Percentiles rank a stretch among this genome's conserved stretches.
Evolutionary conservation across 1,140 invertebrate species (phyloP).

Genomic region (Arctopsyche grandis): DNA sequence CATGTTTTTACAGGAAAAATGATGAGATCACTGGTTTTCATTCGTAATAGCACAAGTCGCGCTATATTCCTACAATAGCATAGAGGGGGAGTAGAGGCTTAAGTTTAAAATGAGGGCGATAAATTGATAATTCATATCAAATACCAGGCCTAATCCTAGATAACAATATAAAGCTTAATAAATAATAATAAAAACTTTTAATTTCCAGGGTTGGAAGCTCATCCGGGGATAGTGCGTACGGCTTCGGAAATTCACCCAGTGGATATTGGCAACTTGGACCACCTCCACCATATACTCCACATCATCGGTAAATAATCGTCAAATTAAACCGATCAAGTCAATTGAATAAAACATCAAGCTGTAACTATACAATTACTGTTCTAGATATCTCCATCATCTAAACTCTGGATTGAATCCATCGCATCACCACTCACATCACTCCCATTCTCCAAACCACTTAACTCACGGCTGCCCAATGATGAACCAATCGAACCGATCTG

Average conservation of each 20-base stretch:
- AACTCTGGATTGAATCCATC: slow-evolving; percentile 32
- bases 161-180: no score
- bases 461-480: slow-evolving; percentile 29
- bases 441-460: slow-evolving; percentile 24
- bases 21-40: no score
- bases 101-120: no score
- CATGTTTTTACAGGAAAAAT: no score
- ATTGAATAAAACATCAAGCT: slow-evolving; percentile 1
- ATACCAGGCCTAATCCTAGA: no score
- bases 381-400: slow-evolving; percentile 48
- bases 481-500: slow-evolving; percentile 22
- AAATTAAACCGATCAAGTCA: not conserved
- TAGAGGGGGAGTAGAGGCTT: no score
- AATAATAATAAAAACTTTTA: not conserved
- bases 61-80: no score
- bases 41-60: no score
- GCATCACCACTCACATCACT: slow-evolving; percentile 25
- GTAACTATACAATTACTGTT: slow-evolving; percentile 8
- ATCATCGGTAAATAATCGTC: slow-evolving; percentile 60
- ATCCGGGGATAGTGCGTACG: slow-evolving; percentile 65
- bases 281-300: slow-evolving; percentile 64
- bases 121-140: no score
- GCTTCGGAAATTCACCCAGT: slow-evolving; percentile 59
- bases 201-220: slow-evolving; percentile 58
- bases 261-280: slow-evolving; percentile 58